A percentile compares a stretch with the other conserved stretches of the same genome.
These are phyloP conservation scores for Puffinus mauretanicus DNA, from an alignment of 2,113 vertebrate species.

Conservation along the genomic window DNA sequence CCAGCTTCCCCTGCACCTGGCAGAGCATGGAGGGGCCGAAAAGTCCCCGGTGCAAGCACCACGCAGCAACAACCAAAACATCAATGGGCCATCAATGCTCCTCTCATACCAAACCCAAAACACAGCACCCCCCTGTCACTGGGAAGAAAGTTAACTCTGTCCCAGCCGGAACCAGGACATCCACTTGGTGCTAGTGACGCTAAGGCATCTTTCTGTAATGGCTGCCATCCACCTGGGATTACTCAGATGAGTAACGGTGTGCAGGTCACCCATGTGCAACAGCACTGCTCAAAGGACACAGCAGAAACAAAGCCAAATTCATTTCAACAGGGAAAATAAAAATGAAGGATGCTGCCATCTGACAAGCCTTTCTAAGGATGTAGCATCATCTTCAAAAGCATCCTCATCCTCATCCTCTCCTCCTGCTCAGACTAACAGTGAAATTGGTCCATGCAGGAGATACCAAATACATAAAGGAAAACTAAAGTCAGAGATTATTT, in stretches of 20 bases:
- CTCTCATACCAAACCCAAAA: no score
- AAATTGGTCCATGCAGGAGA: neutral
- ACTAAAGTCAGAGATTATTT: neutral
- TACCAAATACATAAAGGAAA: constrained; percentile 2
- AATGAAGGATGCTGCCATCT: neutral
- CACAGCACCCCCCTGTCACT: no score
- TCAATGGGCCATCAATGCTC: no score
- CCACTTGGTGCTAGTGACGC: neutral
- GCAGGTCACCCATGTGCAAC: neutral
- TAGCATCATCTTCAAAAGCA: neutral
- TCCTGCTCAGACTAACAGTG: neutral
- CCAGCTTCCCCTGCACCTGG: no score
- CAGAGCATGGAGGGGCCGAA: no score
- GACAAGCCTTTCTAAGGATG: neutral
- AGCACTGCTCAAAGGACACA: neutral
- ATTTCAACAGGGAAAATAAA: neutral
- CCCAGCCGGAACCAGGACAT: neutral
- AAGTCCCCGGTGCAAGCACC: no score
- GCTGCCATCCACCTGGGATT: constrained; percentile 4
- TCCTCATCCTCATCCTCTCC: neutral
- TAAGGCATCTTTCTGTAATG: neutral
- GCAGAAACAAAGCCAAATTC: constrained; percentile 10
- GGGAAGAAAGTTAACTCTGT: no score
- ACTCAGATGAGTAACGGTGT: neutral
- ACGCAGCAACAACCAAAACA: no score